These are phyloP conservation scores for Lepilemur ruficaudatus DNA, from an alignment of 2,797 vertebrate species.

Conservation along the genomic window DNA sequence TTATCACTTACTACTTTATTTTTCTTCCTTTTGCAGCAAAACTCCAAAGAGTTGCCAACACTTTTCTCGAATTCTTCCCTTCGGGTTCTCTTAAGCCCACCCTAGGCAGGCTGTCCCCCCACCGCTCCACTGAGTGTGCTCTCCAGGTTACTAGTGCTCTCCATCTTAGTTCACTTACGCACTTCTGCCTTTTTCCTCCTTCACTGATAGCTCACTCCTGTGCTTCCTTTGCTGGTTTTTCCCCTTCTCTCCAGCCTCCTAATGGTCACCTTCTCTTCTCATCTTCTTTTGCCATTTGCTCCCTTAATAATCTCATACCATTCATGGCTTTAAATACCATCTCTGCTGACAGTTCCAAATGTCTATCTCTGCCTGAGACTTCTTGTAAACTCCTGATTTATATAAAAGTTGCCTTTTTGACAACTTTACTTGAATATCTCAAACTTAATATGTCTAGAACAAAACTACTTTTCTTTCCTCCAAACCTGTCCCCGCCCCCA, in stretches of 20 bases:
- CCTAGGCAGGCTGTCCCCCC: fast-evolving
- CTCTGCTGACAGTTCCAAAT: background rate
- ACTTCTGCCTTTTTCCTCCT: background rate
- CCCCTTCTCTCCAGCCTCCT: background rate
- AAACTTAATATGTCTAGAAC: background rate
- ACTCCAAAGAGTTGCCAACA: background rate
- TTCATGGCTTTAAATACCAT: background rate
- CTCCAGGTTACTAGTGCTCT: fast-evolving
- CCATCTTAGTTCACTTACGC: background rate
- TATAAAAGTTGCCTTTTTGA: background rate
- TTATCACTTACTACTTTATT: background rate
- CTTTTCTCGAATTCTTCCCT: background rate
- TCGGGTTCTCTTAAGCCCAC: background rate
- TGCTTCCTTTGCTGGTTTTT: background rate
- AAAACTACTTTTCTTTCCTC: background rate
- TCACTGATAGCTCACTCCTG: background rate
- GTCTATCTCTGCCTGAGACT: background rate
- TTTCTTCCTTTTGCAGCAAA: background rate
- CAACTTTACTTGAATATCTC: background rate
- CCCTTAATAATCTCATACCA: background rate
- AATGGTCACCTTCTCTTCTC: background rate
- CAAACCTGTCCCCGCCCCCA: background rate
- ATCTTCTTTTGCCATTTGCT: background rate
- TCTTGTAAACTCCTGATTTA: background rate
- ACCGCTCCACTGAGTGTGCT: background rate